Base-by-base conservation (phyloP, 2,113 vertebrate genomes). In the Urocitellus parryii region DNA sequence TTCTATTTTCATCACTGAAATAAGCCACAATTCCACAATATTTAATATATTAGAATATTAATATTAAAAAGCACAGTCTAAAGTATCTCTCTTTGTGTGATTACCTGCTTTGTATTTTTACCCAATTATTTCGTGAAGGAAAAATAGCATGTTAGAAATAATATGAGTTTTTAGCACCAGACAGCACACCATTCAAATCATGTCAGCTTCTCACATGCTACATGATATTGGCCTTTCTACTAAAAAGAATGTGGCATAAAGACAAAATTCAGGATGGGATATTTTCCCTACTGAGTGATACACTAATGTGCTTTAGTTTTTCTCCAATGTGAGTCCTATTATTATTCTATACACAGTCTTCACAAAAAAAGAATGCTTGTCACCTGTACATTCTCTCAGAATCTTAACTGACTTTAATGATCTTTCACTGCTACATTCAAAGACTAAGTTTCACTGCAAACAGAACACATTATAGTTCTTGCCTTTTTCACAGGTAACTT, bases 81-180 rank as follows among this genome's bases (percentile, higher is more conserved):
- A 79, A 63, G n/a, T 29, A 78, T 82, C 22, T 73, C 95, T 85
- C 84, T 24, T 22, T 68, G 67, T 68, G 67, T 32, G 92, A 91
- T 76, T 24, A 24, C 51, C 25, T 78, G 27, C 10, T 48, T 74
- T 48, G 82, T 22, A 39, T 83, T 48, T 88, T 83, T 56, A 93
- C 34, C n/a, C 32, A 79, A 6, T 89, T 58, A 25, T 51, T 68
- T 96, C 61, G 14, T 70, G 18, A 78, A 91, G 53, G 37, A 88
- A 84, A 80, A 90, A 56, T 16, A 88, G 9, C 8, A 61, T 8
- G 4, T 18, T 84, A 22, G n/a, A 39, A 96, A 65, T 74, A 89
- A 67, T 18, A 24, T 1, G 4, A 77, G 34, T 10, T 79, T 94
- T 76, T n/a, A 58, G 42, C 39, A 87, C 16, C 3, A 79, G 61